Conservation (phyloP, 2,113 vertebrate species). For the Etia nguti region DNA sequence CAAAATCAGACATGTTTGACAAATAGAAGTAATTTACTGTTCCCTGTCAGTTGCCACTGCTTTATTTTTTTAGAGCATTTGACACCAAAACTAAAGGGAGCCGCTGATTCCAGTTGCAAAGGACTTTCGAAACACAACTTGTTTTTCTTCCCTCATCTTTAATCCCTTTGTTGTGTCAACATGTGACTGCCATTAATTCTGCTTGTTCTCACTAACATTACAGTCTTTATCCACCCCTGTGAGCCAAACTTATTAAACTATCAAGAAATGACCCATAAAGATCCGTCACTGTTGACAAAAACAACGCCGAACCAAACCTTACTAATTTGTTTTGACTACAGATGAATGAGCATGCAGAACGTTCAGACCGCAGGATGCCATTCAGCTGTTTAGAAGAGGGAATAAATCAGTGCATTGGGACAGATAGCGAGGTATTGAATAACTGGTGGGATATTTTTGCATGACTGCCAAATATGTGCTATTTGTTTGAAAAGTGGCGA, state of each 20-base stretch:
- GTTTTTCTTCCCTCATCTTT: not conserved
- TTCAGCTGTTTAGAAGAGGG: conserved; percentile 27
- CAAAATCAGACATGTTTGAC: not conserved
- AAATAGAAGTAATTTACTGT: not conserved
- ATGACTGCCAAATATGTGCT: conserved; percentile 16
- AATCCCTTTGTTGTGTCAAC: not conserved
- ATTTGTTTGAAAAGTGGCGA: conserved; percentile 33
- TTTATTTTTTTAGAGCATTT: not conserved
- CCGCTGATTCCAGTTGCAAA: not conserved
- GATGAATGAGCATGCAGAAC: not conserved
- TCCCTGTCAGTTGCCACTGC: not conserved
- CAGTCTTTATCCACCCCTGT: not conserved
- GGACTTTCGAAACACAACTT: not conserved
- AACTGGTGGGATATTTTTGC: conserved; percentile 33
- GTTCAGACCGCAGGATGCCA: conserved; percentile 7
- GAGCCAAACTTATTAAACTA: not conserved
- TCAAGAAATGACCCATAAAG: not conserved
- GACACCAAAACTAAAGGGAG: not conserved
- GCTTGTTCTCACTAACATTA: not conserved
- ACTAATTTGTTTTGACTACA: conserved; percentile 17
- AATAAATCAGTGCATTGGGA: conserved; percentile 15
- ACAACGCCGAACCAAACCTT: not conserved
- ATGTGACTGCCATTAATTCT: not conserved
- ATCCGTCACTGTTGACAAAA: not conserved
- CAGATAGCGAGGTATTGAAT: conserved; percentile 16